Conservation (phyloP, 2,888 invertebrate species). For the Caenorhabditis sp. region DNA sequence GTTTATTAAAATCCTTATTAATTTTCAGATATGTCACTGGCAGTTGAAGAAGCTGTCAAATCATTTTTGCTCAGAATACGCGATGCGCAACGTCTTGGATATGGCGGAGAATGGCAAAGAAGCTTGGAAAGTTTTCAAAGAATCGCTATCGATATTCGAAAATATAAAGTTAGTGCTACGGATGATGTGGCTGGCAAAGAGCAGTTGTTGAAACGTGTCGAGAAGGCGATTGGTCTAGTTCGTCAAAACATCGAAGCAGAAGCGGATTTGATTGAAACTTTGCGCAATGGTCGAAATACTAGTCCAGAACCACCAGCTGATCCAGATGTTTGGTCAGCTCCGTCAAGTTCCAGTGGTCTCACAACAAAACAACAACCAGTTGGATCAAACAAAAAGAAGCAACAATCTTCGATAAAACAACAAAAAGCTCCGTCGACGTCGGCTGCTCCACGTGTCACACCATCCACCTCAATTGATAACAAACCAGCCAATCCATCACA, state of each 20-base stretch:
- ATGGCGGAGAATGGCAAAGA: background rate
- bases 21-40: background rate
- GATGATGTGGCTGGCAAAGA: background rate
- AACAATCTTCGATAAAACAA: background rate
- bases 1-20: background rate
- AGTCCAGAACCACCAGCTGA: conserved; percentile 42
- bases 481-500: conserved; percentile 22
- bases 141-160: background rate
- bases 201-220: background rate
- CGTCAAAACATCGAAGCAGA: background rate
- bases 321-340: conserved; percentile 40
- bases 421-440: conserved; percentile 10
- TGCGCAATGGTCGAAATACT: background rate
- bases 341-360: conserved; percentile 1
- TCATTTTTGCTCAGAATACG: background rate
- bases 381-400: conserved; percentile 10
- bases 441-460: background rate
- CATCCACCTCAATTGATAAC: background rate
- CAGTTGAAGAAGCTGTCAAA: background rate
- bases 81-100: background rate
- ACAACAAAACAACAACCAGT: conserved; percentile 4
- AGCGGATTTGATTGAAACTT: background rate
- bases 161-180: background rate
- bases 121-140: background rate
- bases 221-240: background rate